Evolutionary conservation across 2,888 invertebrate genomes (phyloP), one percentile per base, ranked within the genome.

Genomic region (Schrankia costaestrigalis): DNA sequence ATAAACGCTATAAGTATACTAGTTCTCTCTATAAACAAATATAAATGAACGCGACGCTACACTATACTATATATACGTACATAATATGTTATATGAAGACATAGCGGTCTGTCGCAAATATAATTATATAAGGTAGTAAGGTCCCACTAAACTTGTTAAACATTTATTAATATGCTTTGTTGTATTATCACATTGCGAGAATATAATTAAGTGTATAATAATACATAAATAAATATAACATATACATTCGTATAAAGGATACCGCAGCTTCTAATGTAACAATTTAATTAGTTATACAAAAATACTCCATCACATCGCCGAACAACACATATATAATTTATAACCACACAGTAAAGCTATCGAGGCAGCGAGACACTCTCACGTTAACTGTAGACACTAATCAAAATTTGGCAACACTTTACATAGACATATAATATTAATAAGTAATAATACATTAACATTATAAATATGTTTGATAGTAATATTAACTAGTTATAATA

Each of bases 381-480:
- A 18, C 47, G 35, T 9, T 11, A 14, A 15, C 6, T 28, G 6
- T 22, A 45, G 26, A 28, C 31, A 62, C 77, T 78, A 76, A 52
- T 43, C 12, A 74, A 74, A 76, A 79, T 79, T 79, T 79, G 79
- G 79, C 79, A 72, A 70, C 76, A 53, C 29, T 25, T 9, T 7
- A 13, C 12, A 11, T 23, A 23, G 11, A 23, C 23, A 23, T 6
- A 7, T 24, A 24, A 10, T 33, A 29, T 23, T n/a, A n/a, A n/a
- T n/a, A n/a, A n/a, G n/a, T n/a, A n/a, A n/a, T n/a, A n/a, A 33
- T 36, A 25, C 19, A 17, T 27, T 11, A 13, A 7, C 13, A 21
- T 21, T 21, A 8, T 8, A n/a, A 18, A 24, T 11, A 11, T 22
- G 10, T 10, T 22, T 26, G 22, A 32, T 23, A 11, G 4, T 10